Conservation (phyloP, 2,113 vertebrate species). For the Poeciliopsis occidentalis region DNA sequence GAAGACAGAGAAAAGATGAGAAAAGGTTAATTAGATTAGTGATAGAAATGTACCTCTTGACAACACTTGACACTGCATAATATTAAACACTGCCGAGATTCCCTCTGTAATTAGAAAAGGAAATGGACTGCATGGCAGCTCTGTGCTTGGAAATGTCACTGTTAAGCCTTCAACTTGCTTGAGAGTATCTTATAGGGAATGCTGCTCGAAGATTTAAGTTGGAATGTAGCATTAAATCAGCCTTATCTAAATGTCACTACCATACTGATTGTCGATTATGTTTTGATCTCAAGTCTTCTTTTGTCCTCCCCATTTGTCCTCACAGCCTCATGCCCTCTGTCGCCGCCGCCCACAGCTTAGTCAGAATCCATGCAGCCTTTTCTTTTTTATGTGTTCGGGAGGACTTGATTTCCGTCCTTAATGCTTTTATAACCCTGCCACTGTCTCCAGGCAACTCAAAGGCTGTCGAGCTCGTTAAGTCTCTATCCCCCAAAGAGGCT, state of each 20-base stretch:
- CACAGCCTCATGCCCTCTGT: slow-evolving; percentile 30
- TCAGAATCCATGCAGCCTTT: slow-evolving; percentile 49
- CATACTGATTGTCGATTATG: slow-evolving; percentile 46
- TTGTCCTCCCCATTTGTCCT: slow-evolving; percentile 49
- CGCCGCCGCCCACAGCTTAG: slow-evolving; percentile 56
- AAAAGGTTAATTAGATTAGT: slow-evolving; percentile 37
- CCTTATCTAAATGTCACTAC: slow-evolving; percentile 71
- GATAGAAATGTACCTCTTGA: slow-evolving; percentile 62
- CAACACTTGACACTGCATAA: slow-evolving; percentile 57
- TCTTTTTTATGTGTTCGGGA: slow-evolving; percentile 34
- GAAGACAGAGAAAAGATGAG: slow-evolving; percentile 12
- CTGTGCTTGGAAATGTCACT: slow-evolving; percentile 56
- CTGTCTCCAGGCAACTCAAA: slow-evolving; percentile 79
- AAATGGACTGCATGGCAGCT: slow-evolving; percentile 38
- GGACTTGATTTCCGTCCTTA: slow-evolving; percentile 69
- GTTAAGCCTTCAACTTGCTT: slow-evolving; percentile 23
- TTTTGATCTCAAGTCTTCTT: slow-evolving; percentile 52
- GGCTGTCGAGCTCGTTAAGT: slow-evolving; percentile 74
- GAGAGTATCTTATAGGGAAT: slow-evolving; percentile 38
- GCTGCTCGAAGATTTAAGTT: slow-evolving; percentile 50
- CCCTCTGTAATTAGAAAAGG: slow-evolving; percentile 60
- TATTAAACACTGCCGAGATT: slow-evolving; percentile 48
- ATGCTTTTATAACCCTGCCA: slow-evolving; percentile 70
- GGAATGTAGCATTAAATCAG: slow-evolving; percentile 51
- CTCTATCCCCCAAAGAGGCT: slow-evolving; percentile 66